These are phyloP conservation scores for Perca schrenkii DNA, from an alignment of 2,113 vertebrate species.

Conservation along the genomic window DNA sequence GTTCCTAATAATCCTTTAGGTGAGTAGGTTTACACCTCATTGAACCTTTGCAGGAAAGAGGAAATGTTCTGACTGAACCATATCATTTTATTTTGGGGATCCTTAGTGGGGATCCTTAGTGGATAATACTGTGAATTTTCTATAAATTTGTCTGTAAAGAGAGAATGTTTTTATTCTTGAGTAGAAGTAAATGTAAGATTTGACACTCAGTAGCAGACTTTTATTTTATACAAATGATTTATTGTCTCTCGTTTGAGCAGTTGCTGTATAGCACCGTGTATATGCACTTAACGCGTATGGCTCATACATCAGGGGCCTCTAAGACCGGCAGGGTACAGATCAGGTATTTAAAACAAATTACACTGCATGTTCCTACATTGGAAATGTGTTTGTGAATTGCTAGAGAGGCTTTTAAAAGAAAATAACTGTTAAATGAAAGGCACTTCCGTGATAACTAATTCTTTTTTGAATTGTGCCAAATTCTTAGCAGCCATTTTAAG, in stretches of 20 bases:
- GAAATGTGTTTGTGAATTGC: conserved; percentile 42
- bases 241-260: not conserved
- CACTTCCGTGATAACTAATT: conserved; percentile 62
- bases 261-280: not conserved
- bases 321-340: not conserved
- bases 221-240: conserved; percentile 4
- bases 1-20: too few relatives aligned
- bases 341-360: conserved; percentile 14
- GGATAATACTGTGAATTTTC: not conserved
- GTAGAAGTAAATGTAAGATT: conserved; percentile 4
- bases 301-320: conserved; percentile 7
- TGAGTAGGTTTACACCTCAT: not conserved
- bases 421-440: conserved; percentile 50
- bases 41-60: not conserved
- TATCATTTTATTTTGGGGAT: not conserved
- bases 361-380: not conserved
- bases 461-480: conserved; percentile 69
- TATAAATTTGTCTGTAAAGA: not conserved
- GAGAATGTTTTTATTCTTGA: not conserved
- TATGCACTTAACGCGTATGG: not conserved
- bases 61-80: not conserved
- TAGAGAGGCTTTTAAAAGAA: conserved; percentile 40
- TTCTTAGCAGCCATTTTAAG: conserved; percentile 61
- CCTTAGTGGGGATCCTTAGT: not conserved
- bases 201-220: not conserved